A percentile compares a stretch with the other conserved stretches of the same genome.
Conservation (phyloP, 2,113 vertebrate genomes). For the Miniopterus natalensis region DNA sequence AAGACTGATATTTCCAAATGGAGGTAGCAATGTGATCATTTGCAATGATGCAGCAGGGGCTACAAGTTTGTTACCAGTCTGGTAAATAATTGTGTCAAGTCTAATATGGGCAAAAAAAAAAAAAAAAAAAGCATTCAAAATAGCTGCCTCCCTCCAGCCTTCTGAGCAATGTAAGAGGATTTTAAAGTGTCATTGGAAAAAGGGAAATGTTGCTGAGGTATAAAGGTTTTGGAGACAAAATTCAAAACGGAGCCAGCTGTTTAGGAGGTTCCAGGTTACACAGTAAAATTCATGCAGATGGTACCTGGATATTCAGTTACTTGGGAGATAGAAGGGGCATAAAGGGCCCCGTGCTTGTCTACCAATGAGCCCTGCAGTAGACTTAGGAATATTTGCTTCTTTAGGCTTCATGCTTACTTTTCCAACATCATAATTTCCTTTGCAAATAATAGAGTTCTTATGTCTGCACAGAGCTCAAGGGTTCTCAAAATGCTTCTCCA, state of each 20-base stretch:
- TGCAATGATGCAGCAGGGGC: not conserved
- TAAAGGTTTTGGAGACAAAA: not conserved
- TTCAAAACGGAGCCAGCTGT: not conserved
- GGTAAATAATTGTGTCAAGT: not conserved
- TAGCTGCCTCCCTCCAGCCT: not conserved
- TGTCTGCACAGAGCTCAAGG: not conserved
- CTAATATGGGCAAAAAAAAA: not conserved
- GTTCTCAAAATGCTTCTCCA: not conserved
- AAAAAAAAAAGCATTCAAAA: not conserved
- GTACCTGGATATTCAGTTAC: not conserved
- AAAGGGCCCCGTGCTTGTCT: not conserved
- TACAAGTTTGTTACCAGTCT: not conserved
- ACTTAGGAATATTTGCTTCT: constrained; percentile 43
- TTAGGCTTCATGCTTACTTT: not conserved
- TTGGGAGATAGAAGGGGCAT: not conserved
- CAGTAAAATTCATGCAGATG: not conserved
- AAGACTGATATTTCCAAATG: not conserved
- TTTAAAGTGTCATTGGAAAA: not conserved
- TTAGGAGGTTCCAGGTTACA: not conserved
- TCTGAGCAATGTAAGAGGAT: not conserved
- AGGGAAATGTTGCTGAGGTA: not conserved
- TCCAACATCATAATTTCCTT: not conserved
- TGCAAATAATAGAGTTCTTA: not conserved
- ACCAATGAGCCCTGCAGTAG: not conserved
- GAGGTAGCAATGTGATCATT: not conserved